phyloP scores from a whole-genome alignment of 1,140 invertebrate species.

The Caerostris extrusa region DNA sequence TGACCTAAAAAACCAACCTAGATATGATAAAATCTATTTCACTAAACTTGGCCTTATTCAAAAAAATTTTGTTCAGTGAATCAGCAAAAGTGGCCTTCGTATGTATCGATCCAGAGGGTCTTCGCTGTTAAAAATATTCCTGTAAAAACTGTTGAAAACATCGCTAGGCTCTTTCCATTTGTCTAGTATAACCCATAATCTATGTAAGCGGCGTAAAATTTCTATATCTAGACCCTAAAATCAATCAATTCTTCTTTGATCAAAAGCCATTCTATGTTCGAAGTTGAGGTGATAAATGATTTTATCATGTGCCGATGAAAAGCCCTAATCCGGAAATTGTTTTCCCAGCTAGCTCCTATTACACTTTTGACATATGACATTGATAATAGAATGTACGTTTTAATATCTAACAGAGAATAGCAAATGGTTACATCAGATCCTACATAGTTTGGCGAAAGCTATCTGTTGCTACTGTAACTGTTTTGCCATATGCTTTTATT shows the following conservation, averaged over 20 bases:
- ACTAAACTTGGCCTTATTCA: slow-evolving; percentile 18
- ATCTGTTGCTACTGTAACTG: not conserved
- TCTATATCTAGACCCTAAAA: slow-evolving; percentile 28
- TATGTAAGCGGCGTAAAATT: slow-evolving; percentile 38
- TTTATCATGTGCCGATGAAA: slow-evolving; percentile 33
- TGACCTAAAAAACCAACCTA: not conserved
- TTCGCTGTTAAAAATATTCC: slow-evolving; percentile 48
- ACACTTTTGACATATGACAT: slow-evolving; percentile 10
- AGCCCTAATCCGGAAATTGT: slow-evolving; percentile 50
- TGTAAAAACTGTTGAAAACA: slow-evolving; percentile 36
- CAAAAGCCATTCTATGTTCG: slow-evolving; percentile 13
- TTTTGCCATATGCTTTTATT: no score
- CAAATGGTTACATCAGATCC: not conserved
- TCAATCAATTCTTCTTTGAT: slow-evolving; percentile 53
- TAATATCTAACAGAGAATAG: not conserved
- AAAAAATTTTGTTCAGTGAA: not conserved
- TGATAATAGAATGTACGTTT: not conserved
- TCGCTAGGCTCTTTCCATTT: slow-evolving; percentile 28
- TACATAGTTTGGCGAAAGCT: not conserved
- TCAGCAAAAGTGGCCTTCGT: slow-evolving; percentile 13
- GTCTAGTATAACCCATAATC: slow-evolving; percentile 49
- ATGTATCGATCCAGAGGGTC: slow-evolving; percentile 31
- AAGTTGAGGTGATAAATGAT: slow-evolving; percentile 35
- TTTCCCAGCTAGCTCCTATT: not conserved
- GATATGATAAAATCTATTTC: not conserved